Conservation (phyloP, 2,888 invertebrate genomes). For the Drosophila sordidula region DNA sequence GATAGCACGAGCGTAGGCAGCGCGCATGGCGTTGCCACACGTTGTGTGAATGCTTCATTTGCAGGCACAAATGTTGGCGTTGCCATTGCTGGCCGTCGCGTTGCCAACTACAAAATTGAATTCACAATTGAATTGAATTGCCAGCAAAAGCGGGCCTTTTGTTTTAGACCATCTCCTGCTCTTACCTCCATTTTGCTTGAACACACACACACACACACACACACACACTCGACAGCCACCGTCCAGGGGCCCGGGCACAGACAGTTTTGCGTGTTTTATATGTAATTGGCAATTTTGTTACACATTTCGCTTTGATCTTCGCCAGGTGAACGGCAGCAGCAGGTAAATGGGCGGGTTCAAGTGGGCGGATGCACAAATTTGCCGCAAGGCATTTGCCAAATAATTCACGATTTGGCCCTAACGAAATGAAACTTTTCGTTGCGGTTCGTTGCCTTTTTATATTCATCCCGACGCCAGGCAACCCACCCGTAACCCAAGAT, state of each 20-base stretch:
- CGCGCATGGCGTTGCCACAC: conserved; percentile 50
- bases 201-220: not conserved
- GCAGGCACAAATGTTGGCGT: conserved; percentile 60
- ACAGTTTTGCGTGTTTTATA: conserved; percentile 66
- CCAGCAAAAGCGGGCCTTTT: conserved; percentile 56
- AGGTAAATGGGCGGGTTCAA: conserved; percentile 16
- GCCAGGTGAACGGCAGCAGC: conserved; percentile 23
- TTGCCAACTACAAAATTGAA: conserved; percentile 77
- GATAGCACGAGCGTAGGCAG: not conserved
- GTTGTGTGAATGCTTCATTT: conserved; percentile 59
- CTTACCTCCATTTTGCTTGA: not conserved
- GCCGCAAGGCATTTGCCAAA: conserved; percentile 65
- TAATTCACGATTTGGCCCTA: conserved; percentile 55
- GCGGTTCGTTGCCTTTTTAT: conserved; percentile 51
- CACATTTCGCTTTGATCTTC: conserved; percentile 77
- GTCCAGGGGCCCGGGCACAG: conserved; percentile 41
- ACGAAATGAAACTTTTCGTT: conserved; percentile 51
- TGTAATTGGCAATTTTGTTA: conserved; percentile 81
- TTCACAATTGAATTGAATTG: conserved; percentile 79
- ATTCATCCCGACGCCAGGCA: not conserved
- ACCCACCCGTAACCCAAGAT: conserved; percentile 30
- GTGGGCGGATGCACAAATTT: conserved; percentile 66
- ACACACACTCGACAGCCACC: conserved; percentile 3
- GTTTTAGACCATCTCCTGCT: conserved; percentile 50
- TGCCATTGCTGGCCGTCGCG: conserved; percentile 32